Evolutionary conservation across 23 tunicate genomes (phyloP), one percentile per base, ranked within the genome.

Genomic region (Trididemnum nubilum): DNA sequence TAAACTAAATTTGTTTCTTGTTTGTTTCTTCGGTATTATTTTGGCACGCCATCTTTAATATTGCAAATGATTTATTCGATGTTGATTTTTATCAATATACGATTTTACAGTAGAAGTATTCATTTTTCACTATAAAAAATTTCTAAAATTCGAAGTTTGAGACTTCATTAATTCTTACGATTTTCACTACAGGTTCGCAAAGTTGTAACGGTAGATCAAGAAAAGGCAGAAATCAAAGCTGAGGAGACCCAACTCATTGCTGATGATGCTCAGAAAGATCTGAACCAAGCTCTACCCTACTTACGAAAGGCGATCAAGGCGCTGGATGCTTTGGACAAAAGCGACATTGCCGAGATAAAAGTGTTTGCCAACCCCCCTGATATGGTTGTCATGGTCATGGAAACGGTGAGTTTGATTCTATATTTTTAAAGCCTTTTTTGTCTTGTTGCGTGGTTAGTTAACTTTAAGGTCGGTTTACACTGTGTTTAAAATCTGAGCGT

Each of bases 331-430:
- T 52, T 92, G 24, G 97, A 92, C 64, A 92, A 92, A 72, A 76
- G 83, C 28, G 97, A 92, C 78, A 92, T 92, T 69, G 83, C 97
- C 51, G 97, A 92, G 59, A 83, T 92, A 18, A 87, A 87, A 92
- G 92, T 83, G 2, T 92, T 92, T 64, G 86, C 89, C 0, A 92
- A 87, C 49, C 97, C 97, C 51, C 97, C 97, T n/a, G 97, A 92
- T 5, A 31, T 85, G 49, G 97, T 92, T 64, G 89, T 90, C 77
- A 90, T 86, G 35, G 97, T 92, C 64, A 83, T 92, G 92, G 97
- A 92, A 79, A 82, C 97, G 80, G 97, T 91, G 29, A 36, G 61
- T 32, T 23, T 23, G 30, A 24, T n/a, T n/a, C n/a, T n/a, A n/a
- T n/a, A n/a, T n/a, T n/a, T 15, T 51, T 21, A 51, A 15, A 15